phyloP scores from a whole-genome alignment of 1,140 invertebrate species.

The Cryptotermes secundus region DNA sequence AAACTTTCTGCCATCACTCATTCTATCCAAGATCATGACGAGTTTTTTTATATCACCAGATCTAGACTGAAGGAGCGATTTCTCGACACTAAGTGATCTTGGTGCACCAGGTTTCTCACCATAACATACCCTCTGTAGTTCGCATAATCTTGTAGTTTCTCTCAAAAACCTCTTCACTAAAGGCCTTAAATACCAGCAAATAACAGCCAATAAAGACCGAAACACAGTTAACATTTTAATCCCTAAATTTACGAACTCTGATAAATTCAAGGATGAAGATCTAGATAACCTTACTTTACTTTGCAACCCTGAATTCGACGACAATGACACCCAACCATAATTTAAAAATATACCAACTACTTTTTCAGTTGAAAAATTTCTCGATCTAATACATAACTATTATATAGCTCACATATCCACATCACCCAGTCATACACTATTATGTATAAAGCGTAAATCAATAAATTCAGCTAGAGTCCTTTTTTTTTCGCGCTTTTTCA shows the following conservation, averaged over 20 bases:
- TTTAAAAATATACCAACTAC: not conserved
- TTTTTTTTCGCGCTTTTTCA: too few relatives aligned
- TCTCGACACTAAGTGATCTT: conserved; percentile 71
- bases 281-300: not conserved
- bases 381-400: not conserved
- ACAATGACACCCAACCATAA: not conserved
- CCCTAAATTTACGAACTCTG: not conserved
- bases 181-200: conserved; percentile 69
- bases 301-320: not conserved
- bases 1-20: conserved; percentile 56
- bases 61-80: conserved; percentile 67
- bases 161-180: conserved; percentile 86
- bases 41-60: conserved; percentile 66
- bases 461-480: too few relatives aligned
- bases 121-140: conserved; percentile 90
- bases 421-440: not conserved
- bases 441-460: not conserved
- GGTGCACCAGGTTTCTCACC: conserved; percentile 70
- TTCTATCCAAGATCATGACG: conserved; percentile 65
- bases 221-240: conserved; percentile 46
- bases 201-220: conserved; percentile 55
- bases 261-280: not conserved
- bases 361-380: not conserved
- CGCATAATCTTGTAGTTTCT: conserved; percentile 82
- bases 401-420: not conserved